Conservation (phyloP, 2,113 vertebrate species). For the Erythrocercus mccallii region DNA sequence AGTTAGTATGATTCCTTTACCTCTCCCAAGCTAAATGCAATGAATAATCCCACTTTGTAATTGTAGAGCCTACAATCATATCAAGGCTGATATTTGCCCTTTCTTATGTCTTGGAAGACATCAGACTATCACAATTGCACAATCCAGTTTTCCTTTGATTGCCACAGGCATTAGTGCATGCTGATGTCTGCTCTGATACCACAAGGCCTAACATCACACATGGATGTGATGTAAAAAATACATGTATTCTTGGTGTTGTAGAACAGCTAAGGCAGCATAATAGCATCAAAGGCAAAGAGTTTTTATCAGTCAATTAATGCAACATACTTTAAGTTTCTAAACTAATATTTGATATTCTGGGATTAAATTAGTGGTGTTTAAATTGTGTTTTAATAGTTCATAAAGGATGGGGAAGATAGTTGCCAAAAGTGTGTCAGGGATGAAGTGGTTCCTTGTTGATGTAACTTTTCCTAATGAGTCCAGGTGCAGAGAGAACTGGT, state of each 20-base stretch:
- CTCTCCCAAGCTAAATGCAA: background rate
- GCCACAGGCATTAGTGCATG: background rate
- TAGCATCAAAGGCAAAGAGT: background rate
- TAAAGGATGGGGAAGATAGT: background rate
- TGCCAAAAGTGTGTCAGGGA: background rate
- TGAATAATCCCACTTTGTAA: background rate
- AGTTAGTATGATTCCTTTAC: background rate
- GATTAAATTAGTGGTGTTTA: background rate
- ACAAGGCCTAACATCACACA: background rate
- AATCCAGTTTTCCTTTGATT: background rate
- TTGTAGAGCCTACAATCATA: background rate
- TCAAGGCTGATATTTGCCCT: background rate
- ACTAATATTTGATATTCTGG: background rate
- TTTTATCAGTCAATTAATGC: background rate
- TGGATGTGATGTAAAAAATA: background rate
- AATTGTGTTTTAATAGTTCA: background rate
- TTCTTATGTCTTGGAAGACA: background rate
- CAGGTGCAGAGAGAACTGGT: background rate
- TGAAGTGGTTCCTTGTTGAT: background rate
- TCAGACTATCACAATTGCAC: background rate
- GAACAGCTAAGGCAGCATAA: background rate
- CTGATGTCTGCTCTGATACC: background rate
- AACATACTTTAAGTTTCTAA: background rate
- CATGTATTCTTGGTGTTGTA: rapidly evolving
- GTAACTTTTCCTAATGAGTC: background rate